phyloP scores from a whole-genome alignment of 2,888 invertebrate species.

The Nephrotoma flavescens region DNA sequence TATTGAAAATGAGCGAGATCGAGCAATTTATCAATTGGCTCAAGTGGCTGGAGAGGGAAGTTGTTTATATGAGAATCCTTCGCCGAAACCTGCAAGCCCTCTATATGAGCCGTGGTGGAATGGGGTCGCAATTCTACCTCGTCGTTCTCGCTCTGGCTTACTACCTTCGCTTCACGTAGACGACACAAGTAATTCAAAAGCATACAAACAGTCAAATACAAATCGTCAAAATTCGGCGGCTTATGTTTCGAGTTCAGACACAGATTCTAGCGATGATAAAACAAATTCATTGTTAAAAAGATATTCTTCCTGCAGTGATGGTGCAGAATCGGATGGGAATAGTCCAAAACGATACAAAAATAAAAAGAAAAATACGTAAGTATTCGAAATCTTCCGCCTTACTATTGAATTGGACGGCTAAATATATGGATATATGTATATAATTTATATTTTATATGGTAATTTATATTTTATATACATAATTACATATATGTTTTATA shows the following conservation, averaged over 20 bases:
- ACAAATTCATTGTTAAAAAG: constrained; percentile 12
- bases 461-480: too few species aligned
- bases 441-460: too few species aligned
- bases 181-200: constrained; percentile 5
- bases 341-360: constrained; percentile 14
- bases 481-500: too few species aligned
- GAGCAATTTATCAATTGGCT: constrained; percentile 38
- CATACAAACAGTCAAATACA: constrained; percentile 10
- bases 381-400: background rate
- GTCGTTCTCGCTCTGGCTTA: constrained; percentile 27
- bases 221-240: constrained; percentile 14
- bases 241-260: constrained; percentile 26
- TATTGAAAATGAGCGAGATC: constrained; percentile 48
- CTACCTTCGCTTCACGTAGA: constrained; percentile 24
- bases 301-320: constrained; percentile 29
- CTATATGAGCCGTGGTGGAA: constrained; percentile 22
- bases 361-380: constrained; percentile 4
- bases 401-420: too few species aligned
- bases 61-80: constrained; percentile 24
- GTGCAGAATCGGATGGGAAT: constrained; percentile 28
- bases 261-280: constrained; percentile 21
- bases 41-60: constrained; percentile 27
- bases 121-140: constrained; percentile 27
- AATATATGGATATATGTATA: too few species aligned
- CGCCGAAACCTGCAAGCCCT: constrained; percentile 17